Evolutionary conservation across 1,140 invertebrate genomes (phyloP).

Genomic region (Diprion similis): DNA sequence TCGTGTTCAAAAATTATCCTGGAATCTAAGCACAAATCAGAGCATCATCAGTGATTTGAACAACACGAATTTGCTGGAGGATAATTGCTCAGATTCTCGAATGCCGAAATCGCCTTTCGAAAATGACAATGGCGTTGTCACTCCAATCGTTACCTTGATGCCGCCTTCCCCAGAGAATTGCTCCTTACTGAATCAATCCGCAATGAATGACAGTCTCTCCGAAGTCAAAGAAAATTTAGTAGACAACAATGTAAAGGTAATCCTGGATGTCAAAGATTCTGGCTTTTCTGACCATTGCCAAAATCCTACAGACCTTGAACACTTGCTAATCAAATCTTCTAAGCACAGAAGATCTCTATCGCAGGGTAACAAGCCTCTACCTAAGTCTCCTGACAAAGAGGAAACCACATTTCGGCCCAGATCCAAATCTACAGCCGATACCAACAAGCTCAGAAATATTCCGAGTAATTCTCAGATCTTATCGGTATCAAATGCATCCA

Average conservation of each 20-base stretch:
- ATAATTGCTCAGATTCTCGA: neutral
- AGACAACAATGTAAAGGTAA: constrained; percentile 21
- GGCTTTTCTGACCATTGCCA: too few species aligned
- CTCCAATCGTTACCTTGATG: constrained; percentile 14
- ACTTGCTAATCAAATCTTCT: constrained; percentile 4
- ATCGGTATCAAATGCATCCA: neutral
- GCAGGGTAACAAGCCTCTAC: constrained; percentile 27
- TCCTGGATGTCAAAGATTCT: neutral
- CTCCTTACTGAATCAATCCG: constrained; percentile 45
- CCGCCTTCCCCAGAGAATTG: constrained; percentile 23
- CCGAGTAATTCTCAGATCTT: too few species aligned
- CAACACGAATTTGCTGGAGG: constrained; percentile 21
- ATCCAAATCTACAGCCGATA: constrained; percentile 27
- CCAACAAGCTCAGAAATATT: neutral
- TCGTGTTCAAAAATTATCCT: constrained; percentile 7
- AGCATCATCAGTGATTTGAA: constrained; percentile 20
- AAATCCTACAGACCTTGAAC: too few species aligned
- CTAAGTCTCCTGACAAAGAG: neutral
- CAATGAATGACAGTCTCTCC: constrained; percentile 47
- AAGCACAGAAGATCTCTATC: constrained; percentile 39
- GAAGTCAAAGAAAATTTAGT: constrained; percentile 24
- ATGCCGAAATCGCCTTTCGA: constrained; percentile 5
- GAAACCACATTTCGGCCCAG: constrained; percentile 19
- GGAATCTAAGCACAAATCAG: constrained; percentile 6
- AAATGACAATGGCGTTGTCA: constrained; percentile 16